These are phyloP conservation scores for Morinoia aosen DNA, from an alignment of 2,888 invertebrate species.

Conservation along the genomic window DNA sequence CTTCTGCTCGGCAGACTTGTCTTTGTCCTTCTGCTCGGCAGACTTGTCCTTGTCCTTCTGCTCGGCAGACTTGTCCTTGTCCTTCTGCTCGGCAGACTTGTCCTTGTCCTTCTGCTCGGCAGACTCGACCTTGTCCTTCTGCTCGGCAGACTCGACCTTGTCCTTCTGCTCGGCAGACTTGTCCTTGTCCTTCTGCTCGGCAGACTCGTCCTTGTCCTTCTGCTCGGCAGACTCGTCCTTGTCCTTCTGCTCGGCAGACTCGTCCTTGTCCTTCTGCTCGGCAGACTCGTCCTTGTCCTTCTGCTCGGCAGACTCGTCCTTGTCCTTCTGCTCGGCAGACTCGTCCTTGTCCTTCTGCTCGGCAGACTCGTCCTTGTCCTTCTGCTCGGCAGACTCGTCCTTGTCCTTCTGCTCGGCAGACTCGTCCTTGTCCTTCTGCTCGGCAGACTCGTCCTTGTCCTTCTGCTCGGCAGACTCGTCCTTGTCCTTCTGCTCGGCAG, in stretches of 20 bases:
- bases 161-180: neutral
- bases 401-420: neutral
- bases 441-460: neutral
- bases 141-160: conserved; percentile 10
- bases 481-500: neutral
- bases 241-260: neutral
- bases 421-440: neutral
- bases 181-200: conserved; percentile 7
- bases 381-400: neutral
- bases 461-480: no score
- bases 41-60: neutral
- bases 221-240: neutral
- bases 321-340: neutral
- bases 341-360: neutral
- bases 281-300: neutral
- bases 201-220: neutral
- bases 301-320: neutral
- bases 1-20: neutral
- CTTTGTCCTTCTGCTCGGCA: neutral
- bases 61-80: neutral
- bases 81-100: no score
- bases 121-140: neutral
- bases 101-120: neutral
- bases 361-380: neutral
- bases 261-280: neutral